Conservation (phyloP, 2,888 invertebrate species). For the Lomographa bimaculata region DNA sequence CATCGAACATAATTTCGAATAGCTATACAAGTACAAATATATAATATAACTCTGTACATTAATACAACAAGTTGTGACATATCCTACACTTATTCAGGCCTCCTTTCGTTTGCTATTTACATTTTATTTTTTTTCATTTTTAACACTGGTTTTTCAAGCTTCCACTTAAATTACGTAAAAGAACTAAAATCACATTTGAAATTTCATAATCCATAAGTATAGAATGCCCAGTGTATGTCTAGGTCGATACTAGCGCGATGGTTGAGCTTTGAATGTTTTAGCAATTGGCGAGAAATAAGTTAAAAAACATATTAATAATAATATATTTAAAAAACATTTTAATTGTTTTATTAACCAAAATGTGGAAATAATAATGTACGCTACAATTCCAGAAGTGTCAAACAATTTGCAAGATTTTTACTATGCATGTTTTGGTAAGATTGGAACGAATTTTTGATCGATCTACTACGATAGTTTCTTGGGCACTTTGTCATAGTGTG, state of each 20-base stretch:
- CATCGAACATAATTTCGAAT: constrained; percentile 65
- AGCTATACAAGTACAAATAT: constrained; percentile 68
- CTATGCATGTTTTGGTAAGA: no score
- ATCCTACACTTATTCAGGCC: constrained; percentile 60
- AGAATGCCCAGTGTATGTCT: constrained; percentile 57
- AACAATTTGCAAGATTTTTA: no score
- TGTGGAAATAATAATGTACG: no score
- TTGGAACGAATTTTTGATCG: no score
- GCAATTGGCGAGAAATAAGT: constrained; percentile 4
- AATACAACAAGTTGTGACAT: constrained; percentile 56
- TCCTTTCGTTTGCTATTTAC: constrained; percentile 74
- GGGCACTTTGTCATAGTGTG: no score
- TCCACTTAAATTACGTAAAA: constrained; percentile 36
- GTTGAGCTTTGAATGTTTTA: constrained; percentile 11
- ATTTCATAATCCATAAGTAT: constrained; percentile 50
- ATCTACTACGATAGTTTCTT: no score
- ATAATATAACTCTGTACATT: constrained; percentile 60
- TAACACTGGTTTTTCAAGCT: constrained; percentile 44
- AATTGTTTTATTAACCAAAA: no score
- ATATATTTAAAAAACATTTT: no score
- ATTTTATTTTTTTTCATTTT: constrained; percentile 51
- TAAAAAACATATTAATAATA: no score
- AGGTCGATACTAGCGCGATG: constrained; percentile 11
- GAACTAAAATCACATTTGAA: constrained; percentile 39
- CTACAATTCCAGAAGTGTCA: no score